phyloP scores from a whole-genome alignment of 2,888 invertebrate genomes.

The Phasia obesa region DNA sequence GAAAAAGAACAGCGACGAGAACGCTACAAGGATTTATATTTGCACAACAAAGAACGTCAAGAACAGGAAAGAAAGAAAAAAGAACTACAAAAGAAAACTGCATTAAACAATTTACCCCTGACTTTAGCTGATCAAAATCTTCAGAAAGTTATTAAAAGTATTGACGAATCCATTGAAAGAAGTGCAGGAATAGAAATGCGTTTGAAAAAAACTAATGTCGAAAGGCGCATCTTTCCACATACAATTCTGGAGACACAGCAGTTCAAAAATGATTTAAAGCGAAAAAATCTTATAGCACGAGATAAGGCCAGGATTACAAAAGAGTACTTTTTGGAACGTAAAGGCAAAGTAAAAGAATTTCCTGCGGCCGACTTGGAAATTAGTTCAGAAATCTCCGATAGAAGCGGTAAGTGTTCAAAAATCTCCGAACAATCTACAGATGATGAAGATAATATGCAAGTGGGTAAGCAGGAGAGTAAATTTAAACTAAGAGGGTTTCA shows the following conservation, averaged over 20 bases:
- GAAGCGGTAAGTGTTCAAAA: constrained; percentile 66
- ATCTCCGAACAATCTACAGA: constrained; percentile 78
- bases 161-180: constrained; percentile 76
- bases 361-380: constrained; percentile 75
- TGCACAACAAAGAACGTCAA: constrained; percentile 72
- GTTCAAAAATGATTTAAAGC: constrained; percentile 75
- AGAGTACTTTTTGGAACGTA: constrained; percentile 75
- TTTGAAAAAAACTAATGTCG: constrained; percentile 71
- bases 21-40: constrained; percentile 78
- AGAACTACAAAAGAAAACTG: constrained; percentile 52
- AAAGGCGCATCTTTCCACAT: constrained; percentile 77
- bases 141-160: constrained; percentile 71
- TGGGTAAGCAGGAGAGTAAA: constrained; percentile 77
- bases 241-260: constrained; percentile 77
- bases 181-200: constrained; percentile 74
- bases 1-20: constrained; percentile 74
- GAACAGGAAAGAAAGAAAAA: constrained; percentile 60
- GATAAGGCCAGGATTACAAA: constrained; percentile 76
- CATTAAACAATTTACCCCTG: constrained; percentile 67
- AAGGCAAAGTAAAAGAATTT: constrained; percentile 74
- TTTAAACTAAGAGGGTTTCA: constrained; percentile 80
- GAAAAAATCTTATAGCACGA: constrained; percentile 74
- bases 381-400: constrained; percentile 73
- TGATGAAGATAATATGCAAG: constrained; percentile 79
- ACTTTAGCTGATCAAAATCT: constrained; percentile 75